Percentiles rank a stretch among this genome's conserved stretches.
Conservation (phyloP, 2,888 invertebrate species). For the Zaprionus obscuricornis region DNA sequence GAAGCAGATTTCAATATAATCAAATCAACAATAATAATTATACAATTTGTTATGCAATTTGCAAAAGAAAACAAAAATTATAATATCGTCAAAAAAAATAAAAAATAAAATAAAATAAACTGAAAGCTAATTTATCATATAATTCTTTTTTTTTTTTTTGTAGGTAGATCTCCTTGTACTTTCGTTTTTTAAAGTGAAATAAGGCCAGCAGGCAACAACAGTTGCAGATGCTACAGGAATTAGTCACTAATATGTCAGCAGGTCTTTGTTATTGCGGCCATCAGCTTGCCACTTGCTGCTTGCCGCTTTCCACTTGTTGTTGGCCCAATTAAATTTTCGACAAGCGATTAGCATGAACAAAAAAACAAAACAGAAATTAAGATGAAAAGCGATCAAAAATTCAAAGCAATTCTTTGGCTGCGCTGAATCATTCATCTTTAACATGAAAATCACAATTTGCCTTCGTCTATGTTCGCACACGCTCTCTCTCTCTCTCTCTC, state of each 20-base stretch:
- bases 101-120: no score
- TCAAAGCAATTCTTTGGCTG: neutral
- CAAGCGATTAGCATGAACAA: constrained; percentile 44
- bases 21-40: constrained; percentile 34
- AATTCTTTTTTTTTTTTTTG: neutral
- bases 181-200: constrained; percentile 42
- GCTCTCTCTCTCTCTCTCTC: no score
- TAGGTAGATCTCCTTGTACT: constrained; percentile 33
- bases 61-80: no score
- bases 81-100: no score
- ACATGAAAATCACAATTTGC: no score
- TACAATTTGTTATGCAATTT: constrained; percentile 53
- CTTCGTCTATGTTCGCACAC: no score
- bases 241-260: constrained; percentile 63
- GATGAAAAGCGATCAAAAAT: no score
- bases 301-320: constrained; percentile 17
- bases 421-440: no score
- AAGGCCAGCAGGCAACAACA: constrained; percentile 38
- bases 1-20: constrained; percentile 22
- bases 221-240: constrained; percentile 43
- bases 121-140: constrained; percentile 52
- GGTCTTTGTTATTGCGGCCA: no score
- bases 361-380: no score
- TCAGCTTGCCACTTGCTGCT: no score
- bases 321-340: constrained; percentile 24